Evolutionary conservation across 92 coral and sea anemone genomes (phyloP).

Genomic region (Umimayanthus chanpuru): DNA sequence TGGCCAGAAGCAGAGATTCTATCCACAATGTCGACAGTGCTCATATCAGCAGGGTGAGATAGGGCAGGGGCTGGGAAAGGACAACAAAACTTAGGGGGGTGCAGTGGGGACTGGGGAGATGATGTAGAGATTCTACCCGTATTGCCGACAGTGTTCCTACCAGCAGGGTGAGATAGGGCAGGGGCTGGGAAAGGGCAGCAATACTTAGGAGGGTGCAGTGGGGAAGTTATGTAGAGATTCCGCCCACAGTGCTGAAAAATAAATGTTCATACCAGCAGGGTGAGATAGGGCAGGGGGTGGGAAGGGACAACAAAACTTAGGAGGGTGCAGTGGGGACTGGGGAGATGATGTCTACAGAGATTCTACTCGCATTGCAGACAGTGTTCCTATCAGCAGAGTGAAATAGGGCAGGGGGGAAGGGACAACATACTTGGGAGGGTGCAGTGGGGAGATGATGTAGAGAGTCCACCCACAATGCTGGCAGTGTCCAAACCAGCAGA

Average conservation of each 20-base stretch:
- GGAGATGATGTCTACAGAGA: not conserved
- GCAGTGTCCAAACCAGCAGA: slow-evolving; percentile 76
- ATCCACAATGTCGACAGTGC: slow-evolving; percentile 90
- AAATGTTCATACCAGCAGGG: slow-evolving; percentile 81
- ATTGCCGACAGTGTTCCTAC: slow-evolving; percentile 85
- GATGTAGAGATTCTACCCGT: slow-evolving; percentile 85
- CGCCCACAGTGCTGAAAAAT: slow-evolving; percentile 73
- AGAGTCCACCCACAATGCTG: slow-evolving; percentile 88
- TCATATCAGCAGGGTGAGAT: slow-evolving; percentile 83
- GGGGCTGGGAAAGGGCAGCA: no score
- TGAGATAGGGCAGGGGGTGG: slow-evolving; percentile 33
- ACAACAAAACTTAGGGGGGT: not conserved
- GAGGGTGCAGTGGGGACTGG: no score
- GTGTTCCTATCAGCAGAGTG: no score
- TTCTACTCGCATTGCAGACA: no score
- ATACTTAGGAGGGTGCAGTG: no score
- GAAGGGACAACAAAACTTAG: not conserved
- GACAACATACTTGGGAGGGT: no score
- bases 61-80: no score
- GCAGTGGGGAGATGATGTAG: not conserved
- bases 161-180: slow-evolving; percentile 58
- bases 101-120: no score
- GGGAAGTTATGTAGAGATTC: no score
- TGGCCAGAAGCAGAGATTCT: slow-evolving; percentile 79
- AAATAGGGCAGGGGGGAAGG: not conserved